Evolutionary conservation across 2,888 invertebrate genomes (phyloP).

Genomic region (Rhingia rostrata): DNA sequence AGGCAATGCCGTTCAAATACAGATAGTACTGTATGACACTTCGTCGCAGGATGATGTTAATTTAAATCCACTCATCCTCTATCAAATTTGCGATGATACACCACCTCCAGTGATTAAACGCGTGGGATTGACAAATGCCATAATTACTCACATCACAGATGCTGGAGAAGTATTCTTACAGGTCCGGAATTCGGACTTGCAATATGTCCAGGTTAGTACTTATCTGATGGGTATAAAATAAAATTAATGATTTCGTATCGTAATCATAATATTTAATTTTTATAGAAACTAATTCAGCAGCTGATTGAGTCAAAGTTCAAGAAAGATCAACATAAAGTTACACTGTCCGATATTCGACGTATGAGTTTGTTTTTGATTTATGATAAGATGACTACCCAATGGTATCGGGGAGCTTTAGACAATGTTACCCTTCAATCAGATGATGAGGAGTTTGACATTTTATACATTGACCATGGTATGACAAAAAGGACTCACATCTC

Average conservation of each 20-base stretch:
- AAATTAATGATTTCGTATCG: no score
- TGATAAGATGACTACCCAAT: conserved; percentile 77
- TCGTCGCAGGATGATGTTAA: conserved; percentile 86
- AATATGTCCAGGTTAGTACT: conserved; percentile 79
- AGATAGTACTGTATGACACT: conserved; percentile 87
- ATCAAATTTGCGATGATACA: conserved; percentile 83
- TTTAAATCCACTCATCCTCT: conserved; percentile 86
- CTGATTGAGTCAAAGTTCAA: conserved; percentile 79
- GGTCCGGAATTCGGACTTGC: conserved; percentile 79
- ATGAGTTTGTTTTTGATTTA: conserved; percentile 84
- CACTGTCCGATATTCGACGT: conserved; percentile 79
- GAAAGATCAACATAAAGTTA: conserved; percentile 79
- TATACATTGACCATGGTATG: conserved; percentile 85
- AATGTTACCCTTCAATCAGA: conserved; percentile 55
- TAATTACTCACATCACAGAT: conserved; percentile 80
- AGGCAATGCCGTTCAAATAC: conserved; percentile 81
- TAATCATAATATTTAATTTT: not conserved
- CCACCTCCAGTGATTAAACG: conserved; percentile 79
- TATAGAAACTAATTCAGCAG: conserved; percentile 78
- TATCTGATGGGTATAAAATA: no score
- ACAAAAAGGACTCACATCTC: conserved; percentile 82
- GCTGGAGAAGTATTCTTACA: conserved; percentile 81
- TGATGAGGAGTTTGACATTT: conserved; percentile 83
- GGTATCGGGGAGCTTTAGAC: conserved; percentile 84
- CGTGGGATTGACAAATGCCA: conserved; percentile 79